These are phyloP conservation scores for Blastobasis lacticolella DNA, from an alignment of 2,888 invertebrate genomes.

Conservation along the genomic window DNA sequence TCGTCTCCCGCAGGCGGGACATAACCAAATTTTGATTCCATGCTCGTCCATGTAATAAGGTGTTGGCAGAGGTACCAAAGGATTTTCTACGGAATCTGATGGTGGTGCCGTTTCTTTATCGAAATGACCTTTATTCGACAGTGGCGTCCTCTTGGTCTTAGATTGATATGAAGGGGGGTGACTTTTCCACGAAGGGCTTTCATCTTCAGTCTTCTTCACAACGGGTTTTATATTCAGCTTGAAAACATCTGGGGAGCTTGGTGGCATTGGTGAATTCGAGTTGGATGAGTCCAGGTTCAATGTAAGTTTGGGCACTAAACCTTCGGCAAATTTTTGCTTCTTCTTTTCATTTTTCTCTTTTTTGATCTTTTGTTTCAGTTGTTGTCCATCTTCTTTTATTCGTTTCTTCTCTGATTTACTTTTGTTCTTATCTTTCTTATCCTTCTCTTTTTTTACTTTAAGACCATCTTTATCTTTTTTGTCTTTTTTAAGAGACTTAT, in stretches of 20 bases:
- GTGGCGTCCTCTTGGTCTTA: constrained; percentile 63
- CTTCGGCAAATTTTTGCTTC: constrained; percentile 66
- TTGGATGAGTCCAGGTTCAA: constrained; percentile 81
- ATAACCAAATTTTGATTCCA: constrained; percentile 96
- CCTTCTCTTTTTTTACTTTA: constrained; percentile 79
- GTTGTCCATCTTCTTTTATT: constrained; percentile 79
- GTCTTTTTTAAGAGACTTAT: constrained; percentile 79
- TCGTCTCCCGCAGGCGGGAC: constrained; percentile 93
- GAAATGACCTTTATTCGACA: constrained; percentile 53
- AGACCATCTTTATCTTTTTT: constrained; percentile 77
- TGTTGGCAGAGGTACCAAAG: constrained; percentile 47
- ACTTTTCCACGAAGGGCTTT: constrained; percentile 32
- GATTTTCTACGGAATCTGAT: constrained; percentile 24
- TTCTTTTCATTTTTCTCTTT: constrained; percentile 83
- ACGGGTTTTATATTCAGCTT: constrained; percentile 84
- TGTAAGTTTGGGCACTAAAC: constrained; percentile 84
- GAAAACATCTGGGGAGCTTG: constrained; percentile 79
- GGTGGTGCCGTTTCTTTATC: constrained; percentile 45
- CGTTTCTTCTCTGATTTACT: constrained; percentile 78
- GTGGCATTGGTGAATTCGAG: constrained; percentile 78
- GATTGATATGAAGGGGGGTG: constrained; percentile 58
- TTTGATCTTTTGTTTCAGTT: constrained; percentile 76
- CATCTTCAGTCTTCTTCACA: constrained; percentile 75
- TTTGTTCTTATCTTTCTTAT: constrained; percentile 78
- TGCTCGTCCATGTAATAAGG: constrained; percentile 81